Evolutionary conservation across 2,797 vertebrate genomes (phyloP).

Genomic region (Muscicapa striata): DNA sequence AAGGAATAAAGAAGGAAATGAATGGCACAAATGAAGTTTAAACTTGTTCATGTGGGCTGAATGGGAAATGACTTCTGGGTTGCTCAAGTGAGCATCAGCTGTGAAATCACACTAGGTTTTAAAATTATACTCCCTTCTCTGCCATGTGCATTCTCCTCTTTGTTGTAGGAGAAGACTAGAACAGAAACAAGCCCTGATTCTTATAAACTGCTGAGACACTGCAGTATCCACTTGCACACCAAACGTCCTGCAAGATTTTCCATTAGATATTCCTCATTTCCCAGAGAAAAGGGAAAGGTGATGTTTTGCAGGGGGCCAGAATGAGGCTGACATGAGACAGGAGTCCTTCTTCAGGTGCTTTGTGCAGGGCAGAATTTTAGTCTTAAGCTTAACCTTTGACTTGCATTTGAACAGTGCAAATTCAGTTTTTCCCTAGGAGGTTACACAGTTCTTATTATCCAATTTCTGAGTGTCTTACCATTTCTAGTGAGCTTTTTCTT

Average conservation of each 20-base stretch:
- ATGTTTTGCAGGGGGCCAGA: neutral
- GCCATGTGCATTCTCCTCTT: neutral
- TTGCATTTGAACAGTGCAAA: neutral
- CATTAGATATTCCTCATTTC: neutral
- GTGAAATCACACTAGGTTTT: slow-evolving; percentile 18
- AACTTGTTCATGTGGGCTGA: neutral
- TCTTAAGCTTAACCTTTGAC: neutral
- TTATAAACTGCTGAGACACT: neutral
- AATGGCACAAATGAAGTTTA: slow-evolving; percentile 42
- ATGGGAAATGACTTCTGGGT: neutral
- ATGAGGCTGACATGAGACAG: rapidly evolving
- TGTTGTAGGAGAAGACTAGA: neutral
- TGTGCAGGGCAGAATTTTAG: neutral
- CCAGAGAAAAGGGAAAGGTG: neutral
- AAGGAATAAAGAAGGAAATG: slow-evolving; percentile 22
- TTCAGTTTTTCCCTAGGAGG: neutral
- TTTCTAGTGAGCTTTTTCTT: neutral
- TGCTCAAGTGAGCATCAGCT: neutral
- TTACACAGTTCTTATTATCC: neutral
- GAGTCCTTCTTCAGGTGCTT: neutral
- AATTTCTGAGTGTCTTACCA: neutral
- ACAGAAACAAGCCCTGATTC: neutral
- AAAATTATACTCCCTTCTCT: neutral
- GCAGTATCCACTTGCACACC: neutral
- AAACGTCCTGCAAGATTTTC: neutral